Base-by-base conservation (phyloP, 2,797 vertebrate species). In the Malacoraja senta region DNA sequence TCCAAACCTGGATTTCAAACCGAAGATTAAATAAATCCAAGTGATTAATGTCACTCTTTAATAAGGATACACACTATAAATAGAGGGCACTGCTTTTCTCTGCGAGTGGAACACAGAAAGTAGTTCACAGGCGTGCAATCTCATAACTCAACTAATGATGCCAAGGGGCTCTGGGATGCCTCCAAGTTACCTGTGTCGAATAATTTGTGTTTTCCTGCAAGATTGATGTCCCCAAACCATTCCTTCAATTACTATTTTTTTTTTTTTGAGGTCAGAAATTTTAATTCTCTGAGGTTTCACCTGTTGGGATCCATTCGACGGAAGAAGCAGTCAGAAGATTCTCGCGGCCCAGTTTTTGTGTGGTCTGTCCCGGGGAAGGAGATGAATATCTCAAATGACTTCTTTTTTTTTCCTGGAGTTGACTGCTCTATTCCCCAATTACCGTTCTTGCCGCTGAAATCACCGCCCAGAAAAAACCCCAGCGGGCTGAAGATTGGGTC, bases 71-170 rank as follows among this genome's bases (percentile, higher is more conserved):
- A 58, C 29, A 44, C 88, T 91, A 76, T 74, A 92, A 53, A 53
- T 53, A 92, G 71, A 58, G 71, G 63, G 10, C 71, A 58, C 24
- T n/a, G 71, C 26, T 53, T 53, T 72, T 17, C 32, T n/a, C 13
- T n/a, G 13, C 53, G 38, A 44, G 35, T 9, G 38, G 26, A 76
- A 92, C 35, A 24, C 72, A 76, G 71, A 44, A 92, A 92, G 76
- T 53, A 76, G 90, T 29, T 92, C 26, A 76, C 35, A 29, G 6
- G 38, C 44, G 90, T 74, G 17, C 35, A 26, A 53, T 21, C 65
- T 72, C 90, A 74, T 91, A 91, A 91, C 90, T 74, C 86, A 72
- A 74, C 35, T 91, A 71, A 91, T 72, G 35, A 91, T 72, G 35
- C n/a, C 35, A 58, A 74, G 71, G 71, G 71, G 58, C 12, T 58